phyloP scores from a whole-genome alignment of 2,888 invertebrate genomes.

The Oscheius sp. region DNA sequence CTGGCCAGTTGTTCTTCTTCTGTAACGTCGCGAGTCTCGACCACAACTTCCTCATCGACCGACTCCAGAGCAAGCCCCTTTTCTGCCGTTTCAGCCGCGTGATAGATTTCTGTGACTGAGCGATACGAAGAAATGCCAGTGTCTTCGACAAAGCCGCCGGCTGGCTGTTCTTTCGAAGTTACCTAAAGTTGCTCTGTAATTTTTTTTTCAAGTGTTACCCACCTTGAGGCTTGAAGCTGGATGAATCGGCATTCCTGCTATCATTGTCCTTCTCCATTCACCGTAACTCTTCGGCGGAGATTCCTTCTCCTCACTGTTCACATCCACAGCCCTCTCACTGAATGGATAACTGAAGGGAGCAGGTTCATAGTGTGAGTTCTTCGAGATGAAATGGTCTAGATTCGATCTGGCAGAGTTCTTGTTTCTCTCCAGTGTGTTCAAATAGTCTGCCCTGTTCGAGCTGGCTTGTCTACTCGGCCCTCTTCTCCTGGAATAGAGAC shows the following conservation, averaged over 20 bases:
- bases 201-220: background rate
- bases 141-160: slow-evolving; percentile 36
- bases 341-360: slow-evolving; percentile 23
- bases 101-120: slow-evolving; percentile 71
- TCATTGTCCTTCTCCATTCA: slow-evolving; percentile 35
- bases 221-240: slow-evolving; percentile 25
- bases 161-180: slow-evolving; percentile 29
- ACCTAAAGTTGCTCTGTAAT: background rate
- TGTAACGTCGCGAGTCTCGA: slow-evolving; percentile 25
- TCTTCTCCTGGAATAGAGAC: slow-evolving; percentile 22
- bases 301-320: slow-evolving; percentile 14
- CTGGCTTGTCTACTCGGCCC: slow-evolving; percentile 32
- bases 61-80: slow-evolving; percentile 17
- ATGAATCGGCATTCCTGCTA: slow-evolving; percentile 28
- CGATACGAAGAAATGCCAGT: slow-evolving; percentile 59
- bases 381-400: slow-evolving; percentile 48
- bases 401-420: slow-evolving; percentile 40
- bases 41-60: slow-evolving; percentile 33
- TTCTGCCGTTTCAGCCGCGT: slow-evolving; percentile 64
- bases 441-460: slow-evolving; percentile 37
- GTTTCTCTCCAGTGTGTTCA: slow-evolving; percentile 27
- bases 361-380: slow-evolving; percentile 44
- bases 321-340: slow-evolving; percentile 49
- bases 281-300: slow-evolving; percentile 33
- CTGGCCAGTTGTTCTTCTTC: slow-evolving; percentile 39